phyloP scores from a whole-genome alignment of 2,797 vertebrate species.

The Malacoctenus gilli region DNA sequence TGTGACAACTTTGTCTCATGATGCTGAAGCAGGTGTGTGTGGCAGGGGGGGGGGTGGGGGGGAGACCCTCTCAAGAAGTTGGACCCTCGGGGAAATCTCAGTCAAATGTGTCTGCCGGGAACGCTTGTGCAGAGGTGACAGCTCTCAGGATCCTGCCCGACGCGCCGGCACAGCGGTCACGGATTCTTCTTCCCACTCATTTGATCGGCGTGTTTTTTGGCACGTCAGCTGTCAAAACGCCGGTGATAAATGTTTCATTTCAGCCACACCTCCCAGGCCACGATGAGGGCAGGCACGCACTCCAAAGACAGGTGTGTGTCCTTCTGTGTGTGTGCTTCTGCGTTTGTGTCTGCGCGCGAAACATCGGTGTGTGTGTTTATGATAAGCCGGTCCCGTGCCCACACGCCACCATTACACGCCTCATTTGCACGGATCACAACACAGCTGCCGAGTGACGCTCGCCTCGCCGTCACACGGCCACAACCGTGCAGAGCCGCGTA shows the following conservation, averaged over 20 bases:
- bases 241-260: slow-evolving; percentile 30
- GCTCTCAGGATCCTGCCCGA: slow-evolving; percentile 2
- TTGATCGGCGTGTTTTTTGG: slow-evolving; percentile 38
- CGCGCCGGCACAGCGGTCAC: neutral
- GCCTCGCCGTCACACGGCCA: slow-evolving; percentile 56
- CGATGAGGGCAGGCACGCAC: slow-evolving; percentile 30
- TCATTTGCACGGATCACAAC: slow-evolving; percentile 62
- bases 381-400: slow-evolving; percentile 53
- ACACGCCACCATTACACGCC: slow-evolving; percentile 53
- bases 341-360: neutral
- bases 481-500: no score
- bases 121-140: slow-evolving; percentile 19
- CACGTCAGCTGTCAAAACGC: slow-evolving; percentile 33
- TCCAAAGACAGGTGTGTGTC: slow-evolving; percentile 57
- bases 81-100: slow-evolving; percentile 10
- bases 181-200: slow-evolving; percentile 11
- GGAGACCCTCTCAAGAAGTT: slow-evolving; percentile 13
- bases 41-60: neutral
- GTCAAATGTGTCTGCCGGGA: no score
- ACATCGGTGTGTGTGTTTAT: slow-evolving; percentile 38
- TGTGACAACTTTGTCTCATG: slow-evolving; percentile 47
- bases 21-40: slow-evolving; percentile 35
- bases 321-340: slow-evolving; percentile 41
- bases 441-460: slow-evolving; percentile 45
- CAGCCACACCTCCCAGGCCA: slow-evolving; percentile 25